Evolutionary conservation across 2,113 vertebrate species (phyloP).

Genomic region (Semicossyphus pulcher): DNA sequence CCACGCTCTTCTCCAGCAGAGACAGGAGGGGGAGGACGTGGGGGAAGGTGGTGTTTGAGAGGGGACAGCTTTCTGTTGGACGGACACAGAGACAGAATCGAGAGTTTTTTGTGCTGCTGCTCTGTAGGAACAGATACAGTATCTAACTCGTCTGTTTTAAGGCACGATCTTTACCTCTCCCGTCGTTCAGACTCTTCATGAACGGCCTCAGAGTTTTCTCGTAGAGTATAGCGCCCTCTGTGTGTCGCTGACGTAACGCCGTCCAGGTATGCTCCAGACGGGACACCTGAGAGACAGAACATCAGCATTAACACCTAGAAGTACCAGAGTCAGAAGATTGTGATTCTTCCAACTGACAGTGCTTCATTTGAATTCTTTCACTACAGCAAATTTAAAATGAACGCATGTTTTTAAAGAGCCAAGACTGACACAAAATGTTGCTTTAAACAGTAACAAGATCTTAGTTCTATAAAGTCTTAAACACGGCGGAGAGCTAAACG

Average conservation of each 20-base stretch:
- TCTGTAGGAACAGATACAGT: too few species aligned
- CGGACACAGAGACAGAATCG: background rate
- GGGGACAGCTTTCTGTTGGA: conserved; percentile 85
- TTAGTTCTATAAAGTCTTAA: too few species aligned
- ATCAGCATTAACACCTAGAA: background rate
- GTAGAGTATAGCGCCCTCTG: conserved; percentile 93
- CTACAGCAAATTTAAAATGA: too few species aligned
- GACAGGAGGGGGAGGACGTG: conserved; percentile 91
- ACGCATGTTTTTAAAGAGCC: too few species aligned
- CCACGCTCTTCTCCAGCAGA: conserved; percentile 88
- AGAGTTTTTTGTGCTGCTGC: too few species aligned
- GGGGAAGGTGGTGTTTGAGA: conserved; percentile 91
- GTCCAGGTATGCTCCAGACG: conserved; percentile 94
- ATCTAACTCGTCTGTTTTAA: too few species aligned
- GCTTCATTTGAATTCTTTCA: too few species aligned
- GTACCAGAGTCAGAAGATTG: too few species aligned
- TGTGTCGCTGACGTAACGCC: conserved; percentile 91
- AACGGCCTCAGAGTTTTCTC: conserved; percentile 96
- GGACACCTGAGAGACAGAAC: conserved; percentile 83
- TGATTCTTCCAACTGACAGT: too few species aligned
- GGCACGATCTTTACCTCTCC: conserved; percentile 85
- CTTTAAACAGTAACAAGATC: too few species aligned
- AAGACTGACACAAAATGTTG: too few species aligned
- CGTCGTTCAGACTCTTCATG: conserved; percentile 92
- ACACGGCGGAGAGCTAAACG: too few species aligned